A percentile compares a stretch with the other conserved stretches of the same genome.
These are phyloP conservation scores for Drosophila diplacantha DNA, from an alignment of 2,888 invertebrate species.

Conservation along the genomic window DNA sequence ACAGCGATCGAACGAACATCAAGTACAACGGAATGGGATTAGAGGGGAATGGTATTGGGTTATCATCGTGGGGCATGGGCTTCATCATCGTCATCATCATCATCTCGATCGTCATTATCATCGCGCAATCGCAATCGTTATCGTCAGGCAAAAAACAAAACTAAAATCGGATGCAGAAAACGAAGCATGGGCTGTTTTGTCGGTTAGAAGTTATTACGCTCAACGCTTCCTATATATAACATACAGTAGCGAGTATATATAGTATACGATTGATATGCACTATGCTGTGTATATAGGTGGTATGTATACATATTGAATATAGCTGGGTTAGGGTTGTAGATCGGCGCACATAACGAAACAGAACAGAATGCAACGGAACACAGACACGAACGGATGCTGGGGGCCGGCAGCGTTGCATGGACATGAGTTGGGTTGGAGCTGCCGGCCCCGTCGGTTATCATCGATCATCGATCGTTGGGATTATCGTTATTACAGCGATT, in stretches of 20 bases:
- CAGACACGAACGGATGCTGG: constrained; percentile 29
- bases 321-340: constrained; percentile 20
- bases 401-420: constrained; percentile 19
- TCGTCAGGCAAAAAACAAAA: constrained; percentile 26
- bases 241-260: not conserved
- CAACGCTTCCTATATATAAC: not conserved
- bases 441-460: constrained; percentile 18
- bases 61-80: constrained; percentile 23
- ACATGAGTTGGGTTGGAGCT: constrained; percentile 11
- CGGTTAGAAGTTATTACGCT: constrained; percentile 38
- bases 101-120: not conserved
- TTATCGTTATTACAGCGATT: constrained; percentile 34
- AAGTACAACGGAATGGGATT: constrained; percentile 19
- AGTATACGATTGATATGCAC: constrained; percentile 17
- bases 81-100: constrained; percentile 2
- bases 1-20: constrained; percentile 17
- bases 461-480: constrained; percentile 7
- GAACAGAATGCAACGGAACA: constrained; percentile 39
- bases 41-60: constrained; percentile 6
- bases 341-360: constrained; percentile 35
- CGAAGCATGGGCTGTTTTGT: constrained; percentile 15
- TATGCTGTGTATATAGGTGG: not conserved
- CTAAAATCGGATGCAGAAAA: constrained; percentile 32
- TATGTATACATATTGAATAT: constrained; percentile 13
- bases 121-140: constrained; percentile 26